Evolutionary conservation across 2,113 vertebrate genomes (phyloP), one percentile per base, ranked within the genome.

Genomic region (Pterocles orientalis): DNA sequence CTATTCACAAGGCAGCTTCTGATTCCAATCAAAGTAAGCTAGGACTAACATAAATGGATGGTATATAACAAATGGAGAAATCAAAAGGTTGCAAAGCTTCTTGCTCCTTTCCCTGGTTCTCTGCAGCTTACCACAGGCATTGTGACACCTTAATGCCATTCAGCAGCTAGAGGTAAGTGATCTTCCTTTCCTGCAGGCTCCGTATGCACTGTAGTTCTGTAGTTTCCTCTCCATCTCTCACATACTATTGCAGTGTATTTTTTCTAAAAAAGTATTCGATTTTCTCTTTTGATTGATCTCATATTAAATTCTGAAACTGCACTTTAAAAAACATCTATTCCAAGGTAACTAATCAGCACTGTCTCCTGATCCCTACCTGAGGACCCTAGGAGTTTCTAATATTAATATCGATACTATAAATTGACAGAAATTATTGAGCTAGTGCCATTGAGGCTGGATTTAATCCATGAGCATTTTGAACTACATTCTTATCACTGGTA

Each of bases 1-100:
- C 80, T 43, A 69, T 83, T 91, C 95, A 87, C 94, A 84, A 45
- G 58, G 61, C 85, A 71, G 64, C 85, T 89, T 95, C 94, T 76
- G 73, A 93, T 89, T 91, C 77, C 91, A 90, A 70, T 85, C 93
- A 96, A 87, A 73, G 94, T 39, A 33, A 92, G 71, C 77, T 15
- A 72, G 71, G 73, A 70, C 88, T 75, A 36, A 75, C 82, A 61
- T 10, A 73, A 94, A 76, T 47, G 90, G 86, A 62, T 78, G 51
- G n/a, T 28, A 65, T 78, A 71, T 92, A 92, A 96, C 50, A 92
- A 90, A 96, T 28, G 57, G 68, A 65, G 72, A 66, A 91, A 95
- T 94, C 82, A 62, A 87, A 95, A 87, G 88, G 71, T 75, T 39
- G 47, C 70, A 53, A 93, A 93, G 64, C 25, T 72, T n/a, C 93